These are phyloP conservation scores for Lichenostomus cassidix DNA, from an alignment of 2,113 vertebrate species.

Conservation along the genomic window DNA sequence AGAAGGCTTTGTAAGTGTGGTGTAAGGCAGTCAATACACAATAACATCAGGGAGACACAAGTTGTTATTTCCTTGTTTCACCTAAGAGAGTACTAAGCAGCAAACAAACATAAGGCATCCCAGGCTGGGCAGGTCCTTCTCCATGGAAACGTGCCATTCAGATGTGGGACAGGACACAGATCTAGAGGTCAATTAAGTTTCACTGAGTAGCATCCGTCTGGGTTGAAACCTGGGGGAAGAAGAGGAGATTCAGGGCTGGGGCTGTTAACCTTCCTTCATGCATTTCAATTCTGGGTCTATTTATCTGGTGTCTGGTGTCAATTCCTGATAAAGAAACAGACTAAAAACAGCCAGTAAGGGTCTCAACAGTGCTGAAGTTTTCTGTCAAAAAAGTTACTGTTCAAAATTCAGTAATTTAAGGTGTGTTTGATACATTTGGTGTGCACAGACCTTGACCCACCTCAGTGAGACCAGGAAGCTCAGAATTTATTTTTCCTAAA, in stretches of 20 bases:
- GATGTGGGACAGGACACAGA: not conserved
- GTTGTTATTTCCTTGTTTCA: constrained; percentile 35
- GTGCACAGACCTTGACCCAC: fast-evolving
- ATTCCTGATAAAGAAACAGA: not conserved
- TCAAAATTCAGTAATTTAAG: not conserved
- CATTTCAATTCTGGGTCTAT: not conserved
- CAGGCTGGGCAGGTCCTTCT: not conserved
- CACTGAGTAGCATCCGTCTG: not conserved
- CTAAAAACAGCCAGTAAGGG: not conserved
- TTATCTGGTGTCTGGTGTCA: not conserved
- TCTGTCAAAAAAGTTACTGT: not conserved
- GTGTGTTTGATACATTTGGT: no score
- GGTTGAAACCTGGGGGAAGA: not conserved
- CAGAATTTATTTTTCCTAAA: not conserved
- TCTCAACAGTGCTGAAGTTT: not conserved
- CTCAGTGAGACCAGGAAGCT: not conserved
- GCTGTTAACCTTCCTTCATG: not conserved
- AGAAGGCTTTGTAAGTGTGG: fast-evolving
- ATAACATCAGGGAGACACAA: not conserved
- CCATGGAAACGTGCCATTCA: not conserved
- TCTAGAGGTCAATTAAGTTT: not conserved
- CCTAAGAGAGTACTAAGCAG: not conserved
- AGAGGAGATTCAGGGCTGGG: not conserved
- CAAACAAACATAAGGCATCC: not conserved
- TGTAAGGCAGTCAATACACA: not conserved